Evolutionary conservation across 2,888 invertebrate genomes (phyloP), one percentile per base, ranked within the genome.

Genomic region (Aphrophora alni): DNA sequence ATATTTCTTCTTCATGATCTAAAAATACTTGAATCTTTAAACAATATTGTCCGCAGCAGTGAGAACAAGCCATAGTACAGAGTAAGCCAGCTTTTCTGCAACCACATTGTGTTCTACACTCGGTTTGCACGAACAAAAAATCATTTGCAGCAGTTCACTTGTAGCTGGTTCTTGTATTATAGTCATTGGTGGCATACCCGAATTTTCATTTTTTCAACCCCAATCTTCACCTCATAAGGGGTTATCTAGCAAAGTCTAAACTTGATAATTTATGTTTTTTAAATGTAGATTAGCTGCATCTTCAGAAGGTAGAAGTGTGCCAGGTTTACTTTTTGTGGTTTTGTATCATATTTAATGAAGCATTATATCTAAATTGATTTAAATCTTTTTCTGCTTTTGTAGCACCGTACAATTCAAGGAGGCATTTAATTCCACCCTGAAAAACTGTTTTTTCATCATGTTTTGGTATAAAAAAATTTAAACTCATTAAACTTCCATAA

Each of bases 81-180:
- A 28, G 27, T 73, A 73, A 73, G 3, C 73, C 33, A 73, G 21
- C 38, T 73, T 73, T 17, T 38, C 73, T 28, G 38, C 73, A 73
- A 10, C 73, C 27, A 28, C 71, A 71, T n/a, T 27, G 27, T 21
- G 10, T 26, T n/a, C 71, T 27, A 71, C 71, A 71, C n/a, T 8
- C 71, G 17, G 25, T 71, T 26, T 71, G 28, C 27, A 71, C 17
- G 26, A 12, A 70, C 59, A 24, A 70, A 70, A 70, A n/a, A 44
- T 44, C 71, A 71, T 71, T 26, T 71, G 17, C 17, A 17, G 71
- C 26, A 71, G 28, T 17, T 27, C 28, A 71, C 71, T 28, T 71
- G 27, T 3, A 10, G 71, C 27, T 71, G 71, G 71, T 17, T 44
- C 44, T 44, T 44, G 44, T 12, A 12, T 44, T 12, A 44, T 14